Percentiles rank a stretch among this genome's conserved stretches.
Conservation (phyloP, 2,797 vertebrate genomes). For the Emydoidea blandingii region DNA sequence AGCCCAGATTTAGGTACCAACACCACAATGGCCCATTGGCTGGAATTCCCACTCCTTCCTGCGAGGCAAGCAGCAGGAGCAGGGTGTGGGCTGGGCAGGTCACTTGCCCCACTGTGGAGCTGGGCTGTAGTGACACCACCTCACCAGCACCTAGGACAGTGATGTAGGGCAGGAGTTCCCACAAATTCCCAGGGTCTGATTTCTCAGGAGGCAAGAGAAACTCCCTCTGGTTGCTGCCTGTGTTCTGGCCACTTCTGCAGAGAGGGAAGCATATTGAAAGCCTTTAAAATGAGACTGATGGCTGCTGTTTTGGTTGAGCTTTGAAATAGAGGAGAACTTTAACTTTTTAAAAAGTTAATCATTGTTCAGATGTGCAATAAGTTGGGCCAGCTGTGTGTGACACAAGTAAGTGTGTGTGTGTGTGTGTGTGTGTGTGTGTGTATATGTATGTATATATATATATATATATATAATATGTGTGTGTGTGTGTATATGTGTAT, state of each 20-base stretch:
- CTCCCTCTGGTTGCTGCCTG: fast-evolving
- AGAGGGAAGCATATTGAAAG: background rate
- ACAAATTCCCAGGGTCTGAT: background rate
- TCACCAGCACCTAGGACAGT: background rate
- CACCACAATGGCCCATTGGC: background rate
- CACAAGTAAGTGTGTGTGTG: background rate
- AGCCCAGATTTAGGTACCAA: background rate
- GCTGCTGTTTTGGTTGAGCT: too few relatives aligned
- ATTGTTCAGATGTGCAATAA: background rate
- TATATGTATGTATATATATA: too few relatives aligned
- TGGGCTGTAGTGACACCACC: background rate
- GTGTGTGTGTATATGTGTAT: too few relatives aligned
- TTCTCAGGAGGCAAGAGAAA: background rate
- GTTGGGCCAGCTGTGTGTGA: background rate
- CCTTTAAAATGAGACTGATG: background rate
- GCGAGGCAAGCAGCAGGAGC: background rate
- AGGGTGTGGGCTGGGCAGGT: background rate
- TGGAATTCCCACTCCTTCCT: background rate
- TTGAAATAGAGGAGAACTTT: too few relatives aligned
- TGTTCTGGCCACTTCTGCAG: background rate
- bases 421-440: too few relatives aligned
- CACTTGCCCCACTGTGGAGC: background rate
- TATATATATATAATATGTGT: too few relatives aligned
- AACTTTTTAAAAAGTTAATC: background rate
- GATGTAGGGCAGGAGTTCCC: background rate